Evolutionary conservation across 1,140 invertebrate species (phyloP), one percentile per base, ranked within the genome.

Genomic region (Zaprionus kolodkinae): DNA sequence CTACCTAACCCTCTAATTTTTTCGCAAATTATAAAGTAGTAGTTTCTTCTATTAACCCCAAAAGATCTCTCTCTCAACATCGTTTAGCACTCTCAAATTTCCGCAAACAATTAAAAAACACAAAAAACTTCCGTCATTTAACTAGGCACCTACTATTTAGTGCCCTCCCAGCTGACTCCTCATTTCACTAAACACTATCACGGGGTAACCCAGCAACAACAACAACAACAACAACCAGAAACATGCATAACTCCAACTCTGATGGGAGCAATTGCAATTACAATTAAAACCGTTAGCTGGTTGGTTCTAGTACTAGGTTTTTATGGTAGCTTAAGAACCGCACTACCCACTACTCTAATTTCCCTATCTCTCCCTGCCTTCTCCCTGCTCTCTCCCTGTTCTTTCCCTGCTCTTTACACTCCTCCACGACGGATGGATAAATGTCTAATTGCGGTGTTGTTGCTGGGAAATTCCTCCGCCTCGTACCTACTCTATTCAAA

Each of bases 381-480:
- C 13, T 40, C 38, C 6, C 6, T 13, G 1, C 38, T 13, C 38
- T 13, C 6, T 6, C 38, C 13, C 21, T 21, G n/a, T n/a, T n/a
- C 13, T n/a, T 13, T 40, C 6, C 4, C 40, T 15, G n/a, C 40
- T 45, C 40, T 45, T n/a, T 15, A 45, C n/a, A n/a, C n/a, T 3
- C 6, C 40, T 45, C 25, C 27, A 7, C 43, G 15, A 57, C 65
- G 71, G 43, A 68, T 69, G 48, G 65, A 63, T 73, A 54, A 67
- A 50, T 68, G 66, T 78, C 52, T 72, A 87, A 87, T 79, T 70
- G 73, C 60, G 55, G 45, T 52, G 50, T 57, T 21, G 30, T 40
- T 61, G n/a, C 15, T 45, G 50, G 7, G 27, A 5, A 17, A 0
- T 9, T 36, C 15, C 36, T n/a, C 40, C 68, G 27, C 33, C 45